These are phyloP conservation scores for Phyllotreta striolata DNA, from an alignment of 2,888 invertebrate species.

Conservation along the genomic window DNA sequence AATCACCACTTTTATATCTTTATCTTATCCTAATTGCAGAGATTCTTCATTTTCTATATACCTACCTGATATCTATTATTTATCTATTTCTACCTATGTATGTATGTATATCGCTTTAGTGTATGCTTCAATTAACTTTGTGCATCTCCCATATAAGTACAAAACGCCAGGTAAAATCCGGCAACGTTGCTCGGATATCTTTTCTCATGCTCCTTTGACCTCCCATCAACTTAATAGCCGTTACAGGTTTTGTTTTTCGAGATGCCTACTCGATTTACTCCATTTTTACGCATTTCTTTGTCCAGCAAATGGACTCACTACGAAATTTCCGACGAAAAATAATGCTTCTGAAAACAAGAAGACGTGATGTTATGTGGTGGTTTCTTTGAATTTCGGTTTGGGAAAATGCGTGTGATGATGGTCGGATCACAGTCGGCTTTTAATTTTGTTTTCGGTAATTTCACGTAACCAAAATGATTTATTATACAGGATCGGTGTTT, in stretches of 20 bases:
- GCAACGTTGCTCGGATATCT: constrained; percentile 22
- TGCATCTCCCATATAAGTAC: neutral
- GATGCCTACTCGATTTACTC: constrained; percentile 35
- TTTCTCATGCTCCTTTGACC: constrained; percentile 44
- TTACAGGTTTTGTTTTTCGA: constrained; percentile 40
- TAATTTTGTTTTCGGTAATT: too few species aligned
- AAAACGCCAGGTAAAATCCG: constrained; percentile 18
- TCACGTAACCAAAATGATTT: too few species aligned
- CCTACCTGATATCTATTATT: too few species aligned
- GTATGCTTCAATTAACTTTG: too few species aligned
- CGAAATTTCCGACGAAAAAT: constrained; percentile 20
- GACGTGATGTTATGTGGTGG: constrained; percentile 12
- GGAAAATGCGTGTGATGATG: neutral
- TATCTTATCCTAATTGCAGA: too few species aligned
- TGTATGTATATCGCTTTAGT: too few species aligned
- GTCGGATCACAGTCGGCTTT: neutral
- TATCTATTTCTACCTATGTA: too few species aligned
- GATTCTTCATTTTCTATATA: constrained; percentile 10
- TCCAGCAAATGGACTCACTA: constrained; percentile 18
- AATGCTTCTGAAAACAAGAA: constrained; percentile 13
- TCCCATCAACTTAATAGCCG: constrained; percentile 40
- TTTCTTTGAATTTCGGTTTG: constrained; percentile 9
- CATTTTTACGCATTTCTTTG: constrained; percentile 37
- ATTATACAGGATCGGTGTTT: too few species aligned
- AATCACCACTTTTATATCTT: too few species aligned